A percentile compares a stretch with the other conserved stretches of the same genome.
Conservation (phyloP, 2,888 invertebrate species). For the Rhaphigaster nebulosa region DNA sequence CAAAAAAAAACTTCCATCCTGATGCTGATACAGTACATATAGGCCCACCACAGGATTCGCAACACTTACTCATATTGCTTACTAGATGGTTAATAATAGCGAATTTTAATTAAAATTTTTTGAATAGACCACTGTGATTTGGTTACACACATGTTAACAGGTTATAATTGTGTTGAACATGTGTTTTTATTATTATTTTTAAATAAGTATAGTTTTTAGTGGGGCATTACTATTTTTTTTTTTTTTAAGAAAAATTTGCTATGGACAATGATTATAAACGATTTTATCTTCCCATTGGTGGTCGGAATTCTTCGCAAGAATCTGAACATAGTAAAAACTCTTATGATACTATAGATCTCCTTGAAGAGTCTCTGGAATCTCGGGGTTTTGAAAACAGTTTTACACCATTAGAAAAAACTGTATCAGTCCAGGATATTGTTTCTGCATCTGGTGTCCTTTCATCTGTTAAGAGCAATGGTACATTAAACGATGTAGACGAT, state of each 20-base stretch:
- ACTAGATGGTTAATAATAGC: neutral
- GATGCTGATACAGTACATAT: neutral
- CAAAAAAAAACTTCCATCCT: constrained; percentile 35
- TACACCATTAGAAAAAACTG: neutral
- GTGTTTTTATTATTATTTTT: constrained; percentile 11
- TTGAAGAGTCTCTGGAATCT: neutral
- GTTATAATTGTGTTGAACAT: constrained; percentile 4
- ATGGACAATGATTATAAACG: neutral
- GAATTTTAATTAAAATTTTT: constrained; percentile 18
- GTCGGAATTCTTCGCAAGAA: neutral
- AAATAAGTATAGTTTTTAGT: constrained; percentile 2
- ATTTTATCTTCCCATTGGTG: neutral
- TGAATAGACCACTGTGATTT: constrained; percentile 40
- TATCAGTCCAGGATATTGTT: neutral
- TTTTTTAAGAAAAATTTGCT: neutral
- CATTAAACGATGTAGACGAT: neutral
- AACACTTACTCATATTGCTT: constrained; percentile 23
- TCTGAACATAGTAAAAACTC: neutral
- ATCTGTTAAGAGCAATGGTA: neutral
- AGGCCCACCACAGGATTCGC: constrained; percentile 18
- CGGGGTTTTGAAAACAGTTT: neutral
- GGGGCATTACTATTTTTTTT: neutral
- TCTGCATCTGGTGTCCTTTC: constrained; percentile 27
- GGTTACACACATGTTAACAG: constrained; percentile 1
- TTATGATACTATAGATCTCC: constrained; percentile 9